Percentiles rank a stretch among this genome's conserved stretches.
phyloP scores from a whole-genome alignment of 2,113 vertebrate species.

The Semnornis frantzii region DNA sequence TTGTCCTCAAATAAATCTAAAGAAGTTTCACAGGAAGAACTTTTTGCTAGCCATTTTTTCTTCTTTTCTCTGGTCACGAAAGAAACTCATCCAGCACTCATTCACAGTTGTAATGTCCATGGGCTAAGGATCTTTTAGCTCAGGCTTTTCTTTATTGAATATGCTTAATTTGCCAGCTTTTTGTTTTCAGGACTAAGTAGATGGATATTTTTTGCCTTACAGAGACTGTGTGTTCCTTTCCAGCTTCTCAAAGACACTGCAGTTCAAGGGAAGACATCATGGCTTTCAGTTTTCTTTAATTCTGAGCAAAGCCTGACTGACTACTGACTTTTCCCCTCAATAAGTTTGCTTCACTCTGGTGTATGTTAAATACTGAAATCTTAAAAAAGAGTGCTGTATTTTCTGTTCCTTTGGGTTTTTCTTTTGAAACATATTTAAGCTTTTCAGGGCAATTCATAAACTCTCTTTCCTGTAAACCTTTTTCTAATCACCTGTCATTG shows the following conservation, averaged over 20 bases:
- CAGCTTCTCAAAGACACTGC: not conserved
- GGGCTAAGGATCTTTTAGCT: not conserved
- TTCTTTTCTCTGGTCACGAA: not conserved
- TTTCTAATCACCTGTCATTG: not conserved
- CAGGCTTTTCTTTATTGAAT: not conserved
- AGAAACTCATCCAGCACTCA: not conserved
- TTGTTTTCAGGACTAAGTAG: not conserved
- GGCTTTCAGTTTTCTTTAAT: not conserved
- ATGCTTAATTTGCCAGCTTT: not conserved
- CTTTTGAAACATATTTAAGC: not conserved
- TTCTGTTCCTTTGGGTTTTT: not conserved
- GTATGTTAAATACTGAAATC: not conserved
- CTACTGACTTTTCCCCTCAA: not conserved
- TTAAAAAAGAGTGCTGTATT: not conserved
- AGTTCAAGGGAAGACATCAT: not conserved
- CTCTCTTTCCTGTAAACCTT: conserved; percentile 7
- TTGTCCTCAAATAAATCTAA: not conserved
- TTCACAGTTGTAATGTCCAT: not conserved
- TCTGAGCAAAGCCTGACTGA: not conserved
- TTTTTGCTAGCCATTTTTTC: not conserved
- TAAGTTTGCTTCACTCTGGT: not conserved
- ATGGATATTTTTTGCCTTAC: not conserved
- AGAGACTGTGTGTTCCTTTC: not conserved
- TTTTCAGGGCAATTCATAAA: conserved; percentile 26
- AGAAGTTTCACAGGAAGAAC: not conserved